These are phyloP conservation scores for Gobiocypris rarus DNA, from an alignment of 2,113 vertebrate genomes.

Conservation along the genomic window DNA sequence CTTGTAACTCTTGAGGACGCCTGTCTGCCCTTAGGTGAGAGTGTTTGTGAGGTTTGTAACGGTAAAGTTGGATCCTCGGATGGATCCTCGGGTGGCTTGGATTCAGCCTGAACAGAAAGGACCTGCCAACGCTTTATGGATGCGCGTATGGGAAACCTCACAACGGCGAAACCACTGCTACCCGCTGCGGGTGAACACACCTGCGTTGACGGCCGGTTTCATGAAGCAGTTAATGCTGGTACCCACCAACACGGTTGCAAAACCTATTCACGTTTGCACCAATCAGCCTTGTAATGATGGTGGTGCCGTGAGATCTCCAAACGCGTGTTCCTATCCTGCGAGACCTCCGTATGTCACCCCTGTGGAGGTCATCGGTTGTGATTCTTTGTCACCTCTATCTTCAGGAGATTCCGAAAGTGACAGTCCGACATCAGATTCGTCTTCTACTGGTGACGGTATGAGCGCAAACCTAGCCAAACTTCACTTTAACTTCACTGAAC, in stretches of 20 bases:
- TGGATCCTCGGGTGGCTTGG: slow-evolving; percentile 97
- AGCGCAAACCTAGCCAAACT: slow-evolving; percentile 35
- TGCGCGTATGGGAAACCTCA: slow-evolving; percentile 97
- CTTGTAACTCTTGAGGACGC: neutral
- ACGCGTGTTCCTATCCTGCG: slow-evolving; percentile 47
- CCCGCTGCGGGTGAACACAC: slow-evolving; percentile 81
- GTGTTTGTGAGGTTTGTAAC: neutral
- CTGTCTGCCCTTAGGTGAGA: neutral
- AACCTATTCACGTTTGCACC: slow-evolving; percentile 53
- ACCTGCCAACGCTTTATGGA: slow-evolving; percentile 96
- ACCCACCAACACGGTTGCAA: slow-evolving; percentile 67
- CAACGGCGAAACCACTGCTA: slow-evolving; percentile 82
- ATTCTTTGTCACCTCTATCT: slow-evolving; percentile 80
- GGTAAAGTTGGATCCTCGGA: slow-evolving; percentile 75
- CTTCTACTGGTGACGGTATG: slow-evolving; percentile 69
- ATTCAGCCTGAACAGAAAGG: slow-evolving; percentile 98
- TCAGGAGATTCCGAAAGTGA: slow-evolving; percentile 84
- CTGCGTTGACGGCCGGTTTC: slow-evolving; percentile 72
- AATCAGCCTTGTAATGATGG: slow-evolving; percentile 61
- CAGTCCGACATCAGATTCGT: slow-evolving; percentile 78
- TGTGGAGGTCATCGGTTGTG: slow-evolving; percentile 25
- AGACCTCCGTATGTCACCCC: slow-evolving; percentile 22
- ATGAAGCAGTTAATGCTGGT: slow-evolving; percentile 68
- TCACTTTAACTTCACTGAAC: slow-evolving; percentile 73
- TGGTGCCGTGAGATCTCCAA: slow-evolving; percentile 55